Evolutionary conservation across 2,888 invertebrate genomes (phyloP).

Genomic region (Nephrotoma appendiculata): DNA sequence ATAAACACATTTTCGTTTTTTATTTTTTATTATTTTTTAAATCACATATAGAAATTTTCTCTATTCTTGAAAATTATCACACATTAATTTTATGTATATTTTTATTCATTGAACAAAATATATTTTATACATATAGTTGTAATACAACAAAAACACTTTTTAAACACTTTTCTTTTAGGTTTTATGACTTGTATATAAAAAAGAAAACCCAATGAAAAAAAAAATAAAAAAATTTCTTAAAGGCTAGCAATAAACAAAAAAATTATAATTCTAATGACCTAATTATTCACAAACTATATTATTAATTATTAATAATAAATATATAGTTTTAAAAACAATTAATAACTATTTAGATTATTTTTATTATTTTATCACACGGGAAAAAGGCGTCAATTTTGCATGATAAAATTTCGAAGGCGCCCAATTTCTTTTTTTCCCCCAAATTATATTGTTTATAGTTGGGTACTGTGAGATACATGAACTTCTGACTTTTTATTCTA

Average conservation of each 20-base stretch:
- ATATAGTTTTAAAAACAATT: background rate
- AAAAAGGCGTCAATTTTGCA: constrained; percentile 9
- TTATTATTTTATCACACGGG: background rate
- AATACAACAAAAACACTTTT: background rate
- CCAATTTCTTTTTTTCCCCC: constrained; percentile 10
- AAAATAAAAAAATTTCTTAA: background rate
- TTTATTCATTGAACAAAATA: background rate
- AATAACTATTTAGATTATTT: background rate
- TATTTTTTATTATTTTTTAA: background rate
- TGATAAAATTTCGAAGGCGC: constrained; percentile 9
- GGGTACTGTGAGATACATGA: background rate
- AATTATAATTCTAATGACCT: background rate
- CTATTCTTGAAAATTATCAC: background rate
- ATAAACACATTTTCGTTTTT: background rate
- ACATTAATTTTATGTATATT: background rate
- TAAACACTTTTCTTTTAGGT: background rate
- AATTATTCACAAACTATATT: background rate
- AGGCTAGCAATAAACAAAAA: background rate
- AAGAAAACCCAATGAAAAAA: background rate
- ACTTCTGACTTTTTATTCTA: background rate
- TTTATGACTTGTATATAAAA: background rate
- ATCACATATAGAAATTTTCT: background rate
- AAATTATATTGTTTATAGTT: constrained; percentile 12
- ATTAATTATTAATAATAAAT: background rate
- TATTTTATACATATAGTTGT: background rate